These are phyloP conservation scores for Helicoverpa armigera DNA, from an alignment of 1,140 invertebrate genomes.

Conservation along the genomic window DNA sequence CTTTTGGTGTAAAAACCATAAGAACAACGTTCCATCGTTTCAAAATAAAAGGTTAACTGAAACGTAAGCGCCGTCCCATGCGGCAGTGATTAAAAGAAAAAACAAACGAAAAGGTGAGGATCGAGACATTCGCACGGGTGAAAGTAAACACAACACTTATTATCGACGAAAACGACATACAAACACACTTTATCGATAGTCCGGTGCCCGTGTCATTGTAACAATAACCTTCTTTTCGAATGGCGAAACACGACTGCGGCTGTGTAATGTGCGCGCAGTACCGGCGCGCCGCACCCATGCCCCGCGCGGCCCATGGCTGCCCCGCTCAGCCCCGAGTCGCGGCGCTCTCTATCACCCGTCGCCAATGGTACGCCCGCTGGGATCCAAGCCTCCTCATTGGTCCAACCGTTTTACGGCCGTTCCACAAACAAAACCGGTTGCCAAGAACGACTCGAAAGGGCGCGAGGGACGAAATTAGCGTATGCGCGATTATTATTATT, in stretches of 20 bases:
- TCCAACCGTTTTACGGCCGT: conserved; percentile 77
- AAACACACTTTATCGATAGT: conserved; percentile 86
- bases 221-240: conserved; percentile 84
- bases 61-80: conserved; percentile 84
- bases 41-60: conserved; percentile 85
- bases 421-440: conserved; percentile 85
- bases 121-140: conserved; percentile 85
- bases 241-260: conserved; percentile 81
- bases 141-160: conserved; percentile 86
- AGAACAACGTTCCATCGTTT: conserved; percentile 86
- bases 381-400: conserved; percentile 68
- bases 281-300: conserved; percentile 72
- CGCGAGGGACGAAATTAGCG: conserved; percentile 84
- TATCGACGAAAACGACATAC: conserved; percentile 86
- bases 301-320: conserved; percentile 64
- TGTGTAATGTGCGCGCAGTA: conserved; percentile 61
- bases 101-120: conserved; percentile 85
- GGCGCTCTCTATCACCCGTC: conserved; percentile 72
- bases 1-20: conserved; percentile 87
- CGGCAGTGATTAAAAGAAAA: conserved; percentile 84
- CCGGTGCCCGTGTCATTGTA: conserved; percentile 81
- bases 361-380: conserved; percentile 81
- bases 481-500: conserved; percentile 81
- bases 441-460: conserved; percentile 81
- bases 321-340: conserved; percentile 33